Conservation (phyloP, 2,113 vertebrate genomes). For the Cygnus atratus region DNA sequence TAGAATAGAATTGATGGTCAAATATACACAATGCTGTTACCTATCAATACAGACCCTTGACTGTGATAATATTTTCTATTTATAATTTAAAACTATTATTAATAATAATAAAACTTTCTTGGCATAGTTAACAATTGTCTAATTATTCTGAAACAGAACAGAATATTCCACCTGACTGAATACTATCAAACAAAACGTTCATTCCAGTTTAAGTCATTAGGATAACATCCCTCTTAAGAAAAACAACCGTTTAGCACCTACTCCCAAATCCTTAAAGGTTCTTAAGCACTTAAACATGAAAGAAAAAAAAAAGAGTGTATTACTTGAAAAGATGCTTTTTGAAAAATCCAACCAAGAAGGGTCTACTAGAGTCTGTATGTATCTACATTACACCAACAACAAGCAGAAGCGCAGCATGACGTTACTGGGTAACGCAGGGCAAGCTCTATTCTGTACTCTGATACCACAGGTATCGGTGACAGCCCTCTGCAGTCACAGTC, state of each 20-base stretch:
- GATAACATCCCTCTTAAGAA: background rate
- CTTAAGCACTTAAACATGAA: background rate
- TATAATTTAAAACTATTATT: background rate
- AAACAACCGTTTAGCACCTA: background rate
- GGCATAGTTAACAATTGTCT: background rate
- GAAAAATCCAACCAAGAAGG: background rate
- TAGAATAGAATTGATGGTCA: background rate
- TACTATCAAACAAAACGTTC: background rate
- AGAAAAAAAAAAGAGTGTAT: background rate
- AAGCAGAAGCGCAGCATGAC: background rate
- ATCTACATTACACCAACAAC: background rate
- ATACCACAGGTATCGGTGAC: background rate
- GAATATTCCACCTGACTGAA: constrained; percentile 2
- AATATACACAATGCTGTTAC: background rate
- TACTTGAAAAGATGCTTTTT: background rate
- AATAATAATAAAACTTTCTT: constrained; percentile 9
- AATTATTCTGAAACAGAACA: background rate
- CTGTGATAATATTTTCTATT: background rate
- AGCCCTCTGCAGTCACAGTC: background rate
- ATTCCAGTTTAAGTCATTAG: background rate
- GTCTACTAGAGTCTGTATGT: background rate
- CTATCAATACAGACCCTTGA: background rate
- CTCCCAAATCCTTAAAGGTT: background rate
- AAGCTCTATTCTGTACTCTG: background rate
- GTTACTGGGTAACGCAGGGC: background rate